A percentile compares a stretch with the other conserved stretches of the same genome.
Evolutionary conservation across 1,140 invertebrate species (phyloP).

Genomic region (Plodia interpunctella): DNA sequence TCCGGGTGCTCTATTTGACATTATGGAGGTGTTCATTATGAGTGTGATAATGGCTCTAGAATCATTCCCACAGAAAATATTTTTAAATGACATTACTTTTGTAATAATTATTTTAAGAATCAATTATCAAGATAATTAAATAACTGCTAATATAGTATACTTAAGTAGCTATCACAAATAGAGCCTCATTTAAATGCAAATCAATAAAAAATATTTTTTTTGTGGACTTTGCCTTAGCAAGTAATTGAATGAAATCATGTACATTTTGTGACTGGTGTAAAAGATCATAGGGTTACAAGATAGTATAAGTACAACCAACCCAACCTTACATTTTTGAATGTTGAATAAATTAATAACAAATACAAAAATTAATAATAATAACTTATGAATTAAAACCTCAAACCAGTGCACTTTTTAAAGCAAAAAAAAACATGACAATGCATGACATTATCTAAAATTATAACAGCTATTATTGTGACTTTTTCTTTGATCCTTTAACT

Average conservation of each 20-base stretch:
- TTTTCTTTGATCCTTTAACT: constrained; percentile 69
- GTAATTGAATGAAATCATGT: background rate
- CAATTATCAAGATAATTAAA: background rate
- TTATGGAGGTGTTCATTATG: too few relatives aligned
- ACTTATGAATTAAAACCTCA: background rate
- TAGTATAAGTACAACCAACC: too few relatives aligned
- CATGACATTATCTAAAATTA: background rate
- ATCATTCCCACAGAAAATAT: too few relatives aligned
- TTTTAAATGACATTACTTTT: too few relatives aligned
- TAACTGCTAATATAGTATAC: background rate
- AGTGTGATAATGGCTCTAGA: too few relatives aligned
- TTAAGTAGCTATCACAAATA: background rate
- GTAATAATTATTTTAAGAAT: too few relatives aligned
- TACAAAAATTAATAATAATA: background rate
- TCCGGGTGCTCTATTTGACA: too few relatives aligned
- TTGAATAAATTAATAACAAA: background rate
- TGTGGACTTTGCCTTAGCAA: background rate
- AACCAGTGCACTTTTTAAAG: constrained; percentile 1
- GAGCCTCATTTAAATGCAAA: background rate
- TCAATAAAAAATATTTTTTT: background rate
- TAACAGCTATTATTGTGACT: background rate
- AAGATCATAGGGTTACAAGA: background rate
- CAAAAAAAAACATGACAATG: background rate
- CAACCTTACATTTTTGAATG: too few relatives aligned
- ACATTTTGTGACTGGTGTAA: background rate